phyloP scores from a whole-genome alignment of 2,888 invertebrate species.

The Thymelicus acteon region DNA sequence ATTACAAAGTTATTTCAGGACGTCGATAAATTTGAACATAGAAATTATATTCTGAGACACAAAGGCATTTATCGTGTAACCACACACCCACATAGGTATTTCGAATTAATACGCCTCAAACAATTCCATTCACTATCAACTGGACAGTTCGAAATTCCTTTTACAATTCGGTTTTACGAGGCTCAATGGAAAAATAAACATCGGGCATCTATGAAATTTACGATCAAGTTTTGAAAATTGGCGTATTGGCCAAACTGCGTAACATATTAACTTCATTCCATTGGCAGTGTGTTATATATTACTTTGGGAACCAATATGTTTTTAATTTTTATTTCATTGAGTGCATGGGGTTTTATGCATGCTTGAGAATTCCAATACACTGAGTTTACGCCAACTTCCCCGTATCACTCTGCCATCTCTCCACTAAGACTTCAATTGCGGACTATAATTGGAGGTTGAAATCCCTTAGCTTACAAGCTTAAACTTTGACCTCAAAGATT shows the following conservation, averaged over 20 bases:
- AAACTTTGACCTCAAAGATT: too few species aligned
- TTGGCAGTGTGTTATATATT: too few species aligned
- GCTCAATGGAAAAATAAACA: conserved; percentile 42
- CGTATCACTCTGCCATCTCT: too few species aligned
- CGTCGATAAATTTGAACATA: neutral
- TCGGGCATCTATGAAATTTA: conserved; percentile 13
- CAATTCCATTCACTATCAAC: conserved; percentile 29
- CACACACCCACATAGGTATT: neutral
- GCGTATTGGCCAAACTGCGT: neutral
- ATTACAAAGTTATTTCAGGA: neutral
- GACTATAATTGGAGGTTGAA: too few species aligned
- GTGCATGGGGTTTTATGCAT: too few species aligned
- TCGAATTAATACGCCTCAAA: conserved; percentile 27
- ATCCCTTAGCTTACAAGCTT: too few species aligned
- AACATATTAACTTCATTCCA: too few species aligned
- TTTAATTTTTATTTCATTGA: too few species aligned
- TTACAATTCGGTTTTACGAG: conserved; percentile 54
- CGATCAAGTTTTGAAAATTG: conserved; percentile 10
- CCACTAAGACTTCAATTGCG: too few species aligned
- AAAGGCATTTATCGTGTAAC: neutral
- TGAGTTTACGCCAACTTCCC: neutral
- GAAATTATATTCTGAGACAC: neutral
- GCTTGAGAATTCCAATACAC: too few species aligned
- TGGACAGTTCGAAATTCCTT: conserved; percentile 56
- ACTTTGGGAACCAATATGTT: too few species aligned